Base-by-base conservation (phyloP, 64 coral and sea anemone genomes). In the Pachyseris speciosa region DNA sequence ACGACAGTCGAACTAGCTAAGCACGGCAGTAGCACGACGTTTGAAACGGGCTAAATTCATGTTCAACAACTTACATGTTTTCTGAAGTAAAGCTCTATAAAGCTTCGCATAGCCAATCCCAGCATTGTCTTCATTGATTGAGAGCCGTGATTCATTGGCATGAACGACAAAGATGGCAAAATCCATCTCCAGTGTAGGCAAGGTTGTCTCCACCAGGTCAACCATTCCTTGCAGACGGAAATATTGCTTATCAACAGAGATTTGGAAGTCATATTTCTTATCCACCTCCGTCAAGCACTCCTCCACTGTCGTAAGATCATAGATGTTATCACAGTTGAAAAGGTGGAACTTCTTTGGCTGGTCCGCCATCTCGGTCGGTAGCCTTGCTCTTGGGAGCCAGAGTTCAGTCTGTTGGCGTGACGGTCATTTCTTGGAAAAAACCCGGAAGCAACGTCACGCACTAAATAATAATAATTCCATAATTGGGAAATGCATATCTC, bases 251-350 rank as follows among this genome's bases (percentile, higher is more conserved):
- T 74, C 52, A 11, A 87, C 64, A 30, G 50, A 17, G 16, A 80
- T 22, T 43, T 30, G 45, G 38, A 83, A 45, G 38, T 34, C n/a
- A 16, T 37, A 67, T 43, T 69, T 64, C 11, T 33, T n/a, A 25
- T 41, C 44, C 32, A 84, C 53, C 10, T 37, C 19, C 5, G 30
- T 0, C 4, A 91, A 24, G 16, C 74, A 25, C 9, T 72, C 44
- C 59, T 92, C 89, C 10, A 96, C 84, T 6, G 53, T 49, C 31
- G 67, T 52, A 2, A 96, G 40, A 37, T 76, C 60, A 51, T 74
- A 96, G 22, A 84, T 96, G 15, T 51, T 43, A 47, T 96, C 94
- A 76, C 94, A 96, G 57, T 96, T 96, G 75, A 96, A 96, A 15
- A 96, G 77, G 20, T 81, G 34, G 6, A 81, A 19, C 19, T 52